phyloP scores from a whole-genome alignment of 2,113 vertebrate species.

The Butastur rufipennis region DNA sequence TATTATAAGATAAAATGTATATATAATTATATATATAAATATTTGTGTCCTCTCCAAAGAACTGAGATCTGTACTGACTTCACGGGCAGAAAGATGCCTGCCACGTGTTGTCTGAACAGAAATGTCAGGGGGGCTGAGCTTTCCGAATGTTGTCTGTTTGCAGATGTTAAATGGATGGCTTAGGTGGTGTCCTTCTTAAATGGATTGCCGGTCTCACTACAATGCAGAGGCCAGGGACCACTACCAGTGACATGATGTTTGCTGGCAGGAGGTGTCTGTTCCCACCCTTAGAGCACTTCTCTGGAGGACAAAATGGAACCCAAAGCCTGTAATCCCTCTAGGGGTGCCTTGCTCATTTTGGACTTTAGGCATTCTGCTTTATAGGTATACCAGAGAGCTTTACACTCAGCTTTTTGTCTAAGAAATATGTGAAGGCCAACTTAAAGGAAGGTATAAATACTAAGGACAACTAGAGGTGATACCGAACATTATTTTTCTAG shows the following conservation, averaged over 20 bases:
- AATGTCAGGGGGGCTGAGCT: neutral
- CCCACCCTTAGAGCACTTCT: neutral
- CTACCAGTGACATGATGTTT: rapidly evolving
- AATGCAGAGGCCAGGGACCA: neutral
- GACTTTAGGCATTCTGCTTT: neutral
- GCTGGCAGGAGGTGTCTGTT: neutral
- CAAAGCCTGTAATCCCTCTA: neutral
- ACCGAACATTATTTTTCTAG: neutral
- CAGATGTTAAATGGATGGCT: neutral
- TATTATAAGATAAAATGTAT: neutral
- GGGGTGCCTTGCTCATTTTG: neutral
- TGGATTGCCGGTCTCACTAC: neutral
- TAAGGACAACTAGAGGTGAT: neutral
- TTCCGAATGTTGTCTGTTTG: neutral
- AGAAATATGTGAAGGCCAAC: neutral
- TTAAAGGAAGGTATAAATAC: neutral
- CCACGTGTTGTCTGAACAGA: neutral
- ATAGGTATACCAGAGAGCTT: neutral
- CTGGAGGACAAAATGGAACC: neutral
- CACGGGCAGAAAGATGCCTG: neutral
- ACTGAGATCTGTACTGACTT: neutral
- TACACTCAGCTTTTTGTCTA: neutral
- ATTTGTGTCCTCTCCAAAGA: neutral
- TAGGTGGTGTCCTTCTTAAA: neutral
- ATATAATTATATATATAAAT: neutral